Conservation (phyloP, 2,888 invertebrate genomes). For the Psylliodes chrysocephalus region DNA sequence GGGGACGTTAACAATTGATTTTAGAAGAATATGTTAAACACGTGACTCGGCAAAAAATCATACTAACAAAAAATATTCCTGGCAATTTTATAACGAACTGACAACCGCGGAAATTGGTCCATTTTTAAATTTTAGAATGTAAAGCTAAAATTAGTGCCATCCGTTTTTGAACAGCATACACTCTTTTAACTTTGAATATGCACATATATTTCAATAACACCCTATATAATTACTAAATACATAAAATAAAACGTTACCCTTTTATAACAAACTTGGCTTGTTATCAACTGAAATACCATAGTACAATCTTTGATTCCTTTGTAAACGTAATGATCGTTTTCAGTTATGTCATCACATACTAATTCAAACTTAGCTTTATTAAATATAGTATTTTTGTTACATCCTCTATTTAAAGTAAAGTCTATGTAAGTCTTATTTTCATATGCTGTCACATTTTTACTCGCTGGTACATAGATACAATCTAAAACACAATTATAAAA, state of each 20-base stretch:
- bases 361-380: constrained; percentile 19
- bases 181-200: too few relatives aligned
- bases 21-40: too few relatives aligned
- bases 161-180: too few relatives aligned
- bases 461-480: background rate
- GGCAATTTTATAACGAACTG: too few relatives aligned
- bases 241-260: constrained; percentile 17
- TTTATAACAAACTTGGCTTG: constrained; percentile 19
- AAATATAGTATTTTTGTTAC: constrained; percentile 5
- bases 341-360: constrained; percentile 20
- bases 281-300: constrained; percentile 19
- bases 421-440: constrained; percentile 20
- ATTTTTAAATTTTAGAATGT: too few relatives aligned
- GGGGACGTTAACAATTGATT: too few relatives aligned
- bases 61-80: too few relatives aligned
- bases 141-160: too few relatives aligned
- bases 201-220: too few relatives aligned
- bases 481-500: constrained; percentile 11
- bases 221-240: too few relatives aligned
- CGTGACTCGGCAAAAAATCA: too few relatives aligned
- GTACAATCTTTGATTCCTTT: constrained; percentile 16
- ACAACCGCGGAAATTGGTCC: too few relatives aligned
- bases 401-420: constrained; percentile 13
- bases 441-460: background rate
- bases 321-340: constrained; percentile 25